These are phyloP conservation scores for Nematolebias whitei DNA, from an alignment of 2,113 vertebrate genomes.

Conservation along the genomic window DNA sequence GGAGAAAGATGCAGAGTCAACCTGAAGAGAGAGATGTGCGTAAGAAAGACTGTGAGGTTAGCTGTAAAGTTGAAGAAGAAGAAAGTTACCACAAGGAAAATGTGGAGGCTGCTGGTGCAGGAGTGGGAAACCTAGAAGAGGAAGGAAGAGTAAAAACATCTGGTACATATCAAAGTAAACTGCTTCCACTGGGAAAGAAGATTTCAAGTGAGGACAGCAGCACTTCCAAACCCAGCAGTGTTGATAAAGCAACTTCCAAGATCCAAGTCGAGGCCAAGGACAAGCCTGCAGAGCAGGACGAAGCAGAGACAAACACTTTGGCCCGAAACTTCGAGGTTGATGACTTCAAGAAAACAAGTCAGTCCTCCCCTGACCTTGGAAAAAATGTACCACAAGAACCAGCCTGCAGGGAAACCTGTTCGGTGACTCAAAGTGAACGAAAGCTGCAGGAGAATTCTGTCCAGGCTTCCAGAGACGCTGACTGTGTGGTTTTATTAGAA, in stretches of 20 bases:
- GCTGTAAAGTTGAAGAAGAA: constrained; percentile 11
- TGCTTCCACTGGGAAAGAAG: constrained; percentile 59
- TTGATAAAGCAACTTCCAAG: neutral
- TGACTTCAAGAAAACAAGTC: constrained; percentile 13
- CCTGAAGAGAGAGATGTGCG: neutral
- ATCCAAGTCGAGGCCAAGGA: constrained; percentile 1
- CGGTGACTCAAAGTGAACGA: neutral
- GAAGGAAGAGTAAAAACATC: constrained; percentile 4
- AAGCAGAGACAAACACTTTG: neutral
- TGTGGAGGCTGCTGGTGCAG: constrained; percentile 17
- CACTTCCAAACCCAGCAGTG: neutral
- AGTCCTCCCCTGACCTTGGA: constrained; percentile 8
- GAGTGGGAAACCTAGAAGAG: constrained; percentile 13
- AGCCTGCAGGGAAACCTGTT: neutral
- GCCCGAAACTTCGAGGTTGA: neutral
- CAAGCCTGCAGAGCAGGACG: neutral
- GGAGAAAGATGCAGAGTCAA: constrained; percentile 65
- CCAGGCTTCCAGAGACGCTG: neutral
- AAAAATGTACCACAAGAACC: neutral
- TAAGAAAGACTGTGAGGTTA: constrained; percentile 7
- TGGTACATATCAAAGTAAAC: constrained; percentile 54
- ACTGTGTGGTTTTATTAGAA: neutral
- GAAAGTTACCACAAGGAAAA: constrained; percentile 21
- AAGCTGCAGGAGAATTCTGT: neutral
- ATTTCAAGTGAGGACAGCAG: constrained; percentile 56